phyloP scores from a whole-genome alignment of 2,113 vertebrate genomes.

The Sakesphorus luctuosus region DNA sequence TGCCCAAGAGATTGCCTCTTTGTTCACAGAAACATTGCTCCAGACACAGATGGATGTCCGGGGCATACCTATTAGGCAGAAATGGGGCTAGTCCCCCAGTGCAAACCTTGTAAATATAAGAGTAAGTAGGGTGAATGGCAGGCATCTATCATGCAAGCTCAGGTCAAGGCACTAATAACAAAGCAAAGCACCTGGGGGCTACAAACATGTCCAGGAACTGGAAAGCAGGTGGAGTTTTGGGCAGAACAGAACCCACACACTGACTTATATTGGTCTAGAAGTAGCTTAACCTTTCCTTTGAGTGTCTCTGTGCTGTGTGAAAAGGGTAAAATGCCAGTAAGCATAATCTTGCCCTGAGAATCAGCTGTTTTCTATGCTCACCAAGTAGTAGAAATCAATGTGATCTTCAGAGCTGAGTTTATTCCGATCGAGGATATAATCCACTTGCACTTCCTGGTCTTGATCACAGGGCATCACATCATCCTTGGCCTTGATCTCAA shows the following conservation, averaged over 20 bases:
- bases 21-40: background rate
- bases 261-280: background rate
- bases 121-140: background rate
- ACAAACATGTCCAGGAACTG: background rate
- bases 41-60: background rate
- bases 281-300: background rate
- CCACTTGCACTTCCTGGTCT: conserved; percentile 59
- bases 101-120: background rate
- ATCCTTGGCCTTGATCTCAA: conserved; percentile 35
- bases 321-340: background rate
- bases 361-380: conserved; percentile 41
- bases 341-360: background rate
- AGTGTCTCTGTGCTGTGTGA: background rate
- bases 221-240: background rate
- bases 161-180: background rate
- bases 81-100: background rate
- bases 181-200: background rate
- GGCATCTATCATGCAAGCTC: background rate
- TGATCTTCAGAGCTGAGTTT: conserved; percentile 52
- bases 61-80: background rate
- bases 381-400: conserved; percentile 69
- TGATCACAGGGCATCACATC: conserved; percentile 36
- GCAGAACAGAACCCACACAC: background rate
- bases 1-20: background rate
- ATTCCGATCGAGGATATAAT: conserved; percentile 54